Percentiles rank a stretch among this genome's conserved stretches.
These are phyloP conservation scores for Polydrusus pterygomalis DNA, from an alignment of 2,888 invertebrate species.

Conservation along the genomic window DNA sequence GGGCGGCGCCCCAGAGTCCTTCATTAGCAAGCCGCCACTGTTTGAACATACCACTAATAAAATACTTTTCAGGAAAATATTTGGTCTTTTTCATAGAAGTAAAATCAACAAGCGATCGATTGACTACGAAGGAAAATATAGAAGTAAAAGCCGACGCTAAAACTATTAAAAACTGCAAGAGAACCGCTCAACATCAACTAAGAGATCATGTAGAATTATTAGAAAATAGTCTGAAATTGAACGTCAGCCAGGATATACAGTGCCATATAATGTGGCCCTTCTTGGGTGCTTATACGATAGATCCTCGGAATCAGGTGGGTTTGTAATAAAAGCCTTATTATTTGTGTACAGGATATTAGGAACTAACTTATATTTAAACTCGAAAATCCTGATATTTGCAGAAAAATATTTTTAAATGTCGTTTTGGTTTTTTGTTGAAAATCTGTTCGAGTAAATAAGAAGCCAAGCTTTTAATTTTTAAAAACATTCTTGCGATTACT, in stretches of 20 bases:
- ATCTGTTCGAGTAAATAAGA: no score
- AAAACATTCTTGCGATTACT: no score
- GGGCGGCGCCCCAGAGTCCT: no score
- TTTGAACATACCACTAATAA: neutral
- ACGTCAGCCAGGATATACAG: constrained; percentile 60
- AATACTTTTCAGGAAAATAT: constrained; percentile 28
- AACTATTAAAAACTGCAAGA: constrained; percentile 68
- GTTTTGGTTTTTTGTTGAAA: no score
- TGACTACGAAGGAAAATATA: constrained; percentile 59
- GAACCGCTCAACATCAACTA: constrained; percentile 69
- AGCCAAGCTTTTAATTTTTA: no score
- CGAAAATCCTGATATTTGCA: no score
- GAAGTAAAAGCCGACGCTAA: constrained; percentile 66
- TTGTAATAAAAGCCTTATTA: no score
- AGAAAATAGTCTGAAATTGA: constrained; percentile 57
- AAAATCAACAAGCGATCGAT: constrained; percentile 67
- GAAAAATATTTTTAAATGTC: no score
- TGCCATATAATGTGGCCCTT: constrained; percentile 69
- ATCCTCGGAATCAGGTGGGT: constrained; percentile 63
- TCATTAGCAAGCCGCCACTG: no score
- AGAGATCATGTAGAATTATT: constrained; percentile 68
- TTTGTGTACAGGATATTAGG: no score
- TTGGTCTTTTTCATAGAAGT: constrained; percentile 64
- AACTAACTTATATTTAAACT: no score
- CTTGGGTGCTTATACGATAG: constrained; percentile 64